phyloP scores from a whole-genome alignment of 2,113 vertebrate species.

The Sylvilagus bachmani region DNA sequence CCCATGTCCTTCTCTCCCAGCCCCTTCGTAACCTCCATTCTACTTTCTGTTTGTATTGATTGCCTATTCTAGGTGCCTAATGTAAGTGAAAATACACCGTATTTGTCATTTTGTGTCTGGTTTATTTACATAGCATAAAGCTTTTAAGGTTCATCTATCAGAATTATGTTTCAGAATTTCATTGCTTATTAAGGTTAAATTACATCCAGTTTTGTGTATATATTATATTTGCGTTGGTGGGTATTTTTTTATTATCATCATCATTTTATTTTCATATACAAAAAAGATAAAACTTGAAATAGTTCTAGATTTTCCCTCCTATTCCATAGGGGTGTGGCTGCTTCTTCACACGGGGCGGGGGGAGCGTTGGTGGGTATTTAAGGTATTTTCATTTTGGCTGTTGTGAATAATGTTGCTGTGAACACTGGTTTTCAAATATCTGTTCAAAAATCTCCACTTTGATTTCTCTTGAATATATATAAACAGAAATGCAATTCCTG shows the following conservation, averaged over 20 bases:
- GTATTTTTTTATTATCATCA: too few relatives aligned
- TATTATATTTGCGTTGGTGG: neutral
- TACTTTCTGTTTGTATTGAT: neutral
- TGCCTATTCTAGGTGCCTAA: neutral
- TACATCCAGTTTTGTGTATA: neutral
- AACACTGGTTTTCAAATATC: neutral
- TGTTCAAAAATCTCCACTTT: neutral
- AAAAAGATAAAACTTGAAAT: too few relatives aligned
- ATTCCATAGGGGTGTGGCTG: too few relatives aligned
- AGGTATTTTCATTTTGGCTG: neutral
- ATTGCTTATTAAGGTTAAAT: slow-evolving; percentile 12
- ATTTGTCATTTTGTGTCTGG: neutral
- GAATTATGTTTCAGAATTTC: neutral
- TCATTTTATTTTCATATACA: too few relatives aligned
- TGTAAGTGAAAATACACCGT: neutral
- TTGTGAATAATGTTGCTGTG: neutral
- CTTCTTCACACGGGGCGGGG: too few relatives aligned
- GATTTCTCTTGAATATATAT: neutral
- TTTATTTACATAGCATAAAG: neutral
- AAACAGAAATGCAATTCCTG: neutral
- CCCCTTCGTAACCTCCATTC: neutral
- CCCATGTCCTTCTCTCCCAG: neutral
- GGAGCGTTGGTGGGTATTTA: neutral
- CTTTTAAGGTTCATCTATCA: neutral
- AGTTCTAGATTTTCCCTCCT: too few relatives aligned